These are phyloP conservation scores for Beroe forskalii DNA, from an alignment of 37 sponge, comb jelly and placozoan genomes.

Conservation along the genomic window DNA sequence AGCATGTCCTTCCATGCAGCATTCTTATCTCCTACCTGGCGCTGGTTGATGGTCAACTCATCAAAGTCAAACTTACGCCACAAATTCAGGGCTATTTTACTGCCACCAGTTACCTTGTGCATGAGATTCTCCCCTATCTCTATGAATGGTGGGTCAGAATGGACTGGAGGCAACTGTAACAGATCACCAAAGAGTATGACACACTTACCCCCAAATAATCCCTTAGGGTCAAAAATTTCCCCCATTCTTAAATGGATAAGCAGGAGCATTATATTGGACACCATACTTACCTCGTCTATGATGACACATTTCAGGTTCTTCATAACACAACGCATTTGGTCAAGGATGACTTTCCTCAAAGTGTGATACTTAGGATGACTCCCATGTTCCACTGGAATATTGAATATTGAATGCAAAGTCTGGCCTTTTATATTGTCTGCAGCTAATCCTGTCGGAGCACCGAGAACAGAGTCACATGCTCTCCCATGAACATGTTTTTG, in stretches of 20 bases:
- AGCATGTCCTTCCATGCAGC: neutral
- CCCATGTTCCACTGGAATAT: conserved; percentile 70
- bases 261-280: conserved; percentile 66
- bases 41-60: conserved; percentile 30
- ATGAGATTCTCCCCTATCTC: neutral
- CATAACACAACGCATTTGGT: conserved; percentile 66
- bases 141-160: conserved; percentile 25
- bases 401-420: conserved; percentile 66
- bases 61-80: conserved; percentile 50
- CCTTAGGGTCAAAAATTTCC: conserved; percentile 65
- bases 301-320: conserved; percentile 66
- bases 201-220: conserved; percentile 61
- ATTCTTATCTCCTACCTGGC: conserved; percentile 39
- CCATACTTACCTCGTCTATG: conserved; percentile 76
- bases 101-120: neutral
- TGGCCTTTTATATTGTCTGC: conserved; percentile 67
- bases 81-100: conserved; percentile 29
- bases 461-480: neutral
- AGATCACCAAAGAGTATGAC: conserved; percentile 49
- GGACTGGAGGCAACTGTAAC: neutral
- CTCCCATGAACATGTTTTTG: neutral
- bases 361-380: conserved; percentile 69
- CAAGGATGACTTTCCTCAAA: conserved; percentile 66
- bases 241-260: conserved; percentile 69
- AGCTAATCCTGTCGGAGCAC: conserved; percentile 69